Base-by-base conservation (phyloP, 2,888 invertebrate species). In the Mycalesis mineus region DNA sequence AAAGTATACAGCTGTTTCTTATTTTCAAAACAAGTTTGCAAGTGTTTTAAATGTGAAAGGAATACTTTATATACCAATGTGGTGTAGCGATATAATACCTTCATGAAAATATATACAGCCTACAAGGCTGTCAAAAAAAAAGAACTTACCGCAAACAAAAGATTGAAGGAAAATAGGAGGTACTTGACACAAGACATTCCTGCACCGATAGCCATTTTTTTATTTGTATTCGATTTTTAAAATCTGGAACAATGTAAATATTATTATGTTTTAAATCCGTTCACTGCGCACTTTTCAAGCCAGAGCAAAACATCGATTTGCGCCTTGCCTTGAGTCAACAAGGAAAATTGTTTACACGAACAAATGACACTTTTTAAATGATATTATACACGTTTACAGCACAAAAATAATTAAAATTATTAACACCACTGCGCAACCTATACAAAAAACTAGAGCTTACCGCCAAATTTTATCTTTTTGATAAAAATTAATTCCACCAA, bases 161-260 rank as follows among this genome's bases (percentile, higher is more conserved):
- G 92, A 87, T 97, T 97, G 91, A 96, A 96, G 69, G 94, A 91
- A 84, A 97, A 96, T 50, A 97, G 92, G 61, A 97, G 91, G 82
- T 95, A 97, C 88, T 97, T 97, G 70, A 97, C 93, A 89, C 96
- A 96, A 71, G 95, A 93, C 93, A 96, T 95, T 77, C 95, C 95
- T 69, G 93, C 93, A 68, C 93, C 93, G 71, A 94, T 91, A 88
- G 94, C 94, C 94, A 94, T 95, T 75, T 77, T 84, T 70, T 47
- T 68, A 65, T 66, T 68, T 69, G 47, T 57, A 62, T 72, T 64
- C 66, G 68, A 66, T 70, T 69, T 72, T 67, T 64, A 64, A 71
- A 73, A 73, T 75, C 86, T 87, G 78, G 61, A 88, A 87, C 75
- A 83, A 88, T 79, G 54, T 57, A 54, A 49, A 28, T 15, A 47